These are phyloP conservation scores for Phalacrocorax brasilianus DNA, from an alignment of 2,113 vertebrate species.

Conservation along the genomic window DNA sequence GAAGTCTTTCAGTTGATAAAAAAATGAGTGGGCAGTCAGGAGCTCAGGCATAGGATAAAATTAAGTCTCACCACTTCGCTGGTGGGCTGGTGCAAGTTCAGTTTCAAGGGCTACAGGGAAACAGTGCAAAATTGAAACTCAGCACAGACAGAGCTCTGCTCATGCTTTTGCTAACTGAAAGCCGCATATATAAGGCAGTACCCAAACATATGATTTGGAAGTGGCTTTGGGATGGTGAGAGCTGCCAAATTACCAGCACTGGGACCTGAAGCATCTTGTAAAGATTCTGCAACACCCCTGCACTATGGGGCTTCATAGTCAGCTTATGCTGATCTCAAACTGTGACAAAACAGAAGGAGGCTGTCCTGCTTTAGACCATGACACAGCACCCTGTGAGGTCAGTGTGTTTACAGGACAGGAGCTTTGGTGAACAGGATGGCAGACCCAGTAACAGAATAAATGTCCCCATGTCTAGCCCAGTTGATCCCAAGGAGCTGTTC, in stretches of 20 bases:
- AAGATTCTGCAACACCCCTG: background rate
- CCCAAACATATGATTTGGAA: background rate
- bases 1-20: background rate
- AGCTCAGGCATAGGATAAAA: background rate
- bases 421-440: background rate
- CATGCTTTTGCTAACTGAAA: background rate
- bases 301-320: background rate
- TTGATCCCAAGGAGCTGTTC: background rate
- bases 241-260: background rate
- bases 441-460: background rate
- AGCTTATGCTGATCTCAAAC: background rate
- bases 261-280: background rate
- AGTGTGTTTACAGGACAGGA: background rate
- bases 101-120: background rate
- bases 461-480: background rate
- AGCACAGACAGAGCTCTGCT: background rate
- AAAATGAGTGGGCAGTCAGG: background rate
- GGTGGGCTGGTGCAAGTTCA: background rate
- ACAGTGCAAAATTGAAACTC: background rate
- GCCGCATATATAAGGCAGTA: background rate
- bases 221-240: background rate
- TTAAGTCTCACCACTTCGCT: fast-evolving
- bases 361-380: background rate
- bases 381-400: background rate
- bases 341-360: background rate